Conservation (phyloP, 1,140 invertebrate species). For the Meloidogyne exigua region DNA sequence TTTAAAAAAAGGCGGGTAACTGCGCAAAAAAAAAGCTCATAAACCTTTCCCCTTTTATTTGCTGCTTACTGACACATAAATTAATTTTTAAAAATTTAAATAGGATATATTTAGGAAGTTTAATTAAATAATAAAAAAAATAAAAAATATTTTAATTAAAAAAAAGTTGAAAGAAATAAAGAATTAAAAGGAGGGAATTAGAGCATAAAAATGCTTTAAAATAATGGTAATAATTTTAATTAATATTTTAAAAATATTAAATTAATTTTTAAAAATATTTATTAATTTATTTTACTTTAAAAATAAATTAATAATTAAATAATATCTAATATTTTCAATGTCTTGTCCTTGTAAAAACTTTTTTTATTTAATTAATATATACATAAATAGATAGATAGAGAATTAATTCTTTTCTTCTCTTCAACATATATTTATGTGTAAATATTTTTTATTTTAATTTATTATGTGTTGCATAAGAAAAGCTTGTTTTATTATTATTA, state of each 20-base stretch:
- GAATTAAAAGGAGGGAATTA: no score
- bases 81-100: not conserved
- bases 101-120: not conserved
- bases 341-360: not conserved
- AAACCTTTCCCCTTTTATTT: not conserved
- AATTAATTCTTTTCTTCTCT: no score
- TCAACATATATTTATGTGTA: not conserved
- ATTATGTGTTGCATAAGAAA: constrained; percentile 2
- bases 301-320: constrained; percentile 1
- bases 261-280: not conserved
- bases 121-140: not conserved
- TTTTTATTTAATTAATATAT: not conserved
- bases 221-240: no score
- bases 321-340: not conserved
- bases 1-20: not conserved
- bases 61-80: not conserved
- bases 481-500: not conserved
- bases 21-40: not conserved
- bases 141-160: not conserved
- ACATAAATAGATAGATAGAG: no score
- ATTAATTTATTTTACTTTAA: not conserved
- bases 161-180: not conserved
- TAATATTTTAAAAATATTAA: no score
- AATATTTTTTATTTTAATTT: not conserved
- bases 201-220: not conserved